Conservation (phyloP, 2,113 vertebrate genomes). For the Rhegmatorhina hoffmannsi region DNA sequence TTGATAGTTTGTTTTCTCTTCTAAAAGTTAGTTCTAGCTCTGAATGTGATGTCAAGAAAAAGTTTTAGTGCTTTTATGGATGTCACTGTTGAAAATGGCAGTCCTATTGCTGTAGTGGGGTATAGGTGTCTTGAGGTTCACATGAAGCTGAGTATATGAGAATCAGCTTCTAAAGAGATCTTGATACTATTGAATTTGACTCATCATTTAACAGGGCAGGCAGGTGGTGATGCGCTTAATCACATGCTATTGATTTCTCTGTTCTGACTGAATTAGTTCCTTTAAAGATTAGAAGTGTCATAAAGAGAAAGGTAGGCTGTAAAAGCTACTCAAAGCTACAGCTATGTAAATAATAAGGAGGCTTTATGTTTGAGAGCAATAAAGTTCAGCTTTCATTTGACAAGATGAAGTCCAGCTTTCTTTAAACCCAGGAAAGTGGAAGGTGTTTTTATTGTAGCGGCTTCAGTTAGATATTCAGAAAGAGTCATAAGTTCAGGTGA, state of each 20-base stretch:
- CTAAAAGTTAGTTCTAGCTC: neutral
- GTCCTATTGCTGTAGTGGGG: neutral
- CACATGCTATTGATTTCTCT: conserved; percentile 5
- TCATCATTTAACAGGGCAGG: neutral
- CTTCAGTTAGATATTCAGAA: neutral
- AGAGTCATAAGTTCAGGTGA: neutral
- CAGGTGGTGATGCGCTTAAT: neutral
- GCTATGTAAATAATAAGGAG: neutral
- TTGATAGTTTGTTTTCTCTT: neutral
- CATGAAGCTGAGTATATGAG: neutral
- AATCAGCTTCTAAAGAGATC: neutral
- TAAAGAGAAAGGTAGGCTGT: neutral
- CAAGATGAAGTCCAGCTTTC: neutral
- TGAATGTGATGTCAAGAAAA: neutral
- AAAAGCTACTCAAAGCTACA: neutral
- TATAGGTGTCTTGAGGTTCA: neutral
- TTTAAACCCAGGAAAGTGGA: neutral
- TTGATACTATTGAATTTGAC: neutral
- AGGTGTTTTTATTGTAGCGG: neutral
- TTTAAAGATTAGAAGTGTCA: neutral
- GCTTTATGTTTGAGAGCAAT: neutral
- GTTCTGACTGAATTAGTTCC: conserved; percentile 7
- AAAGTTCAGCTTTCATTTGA: neutral
- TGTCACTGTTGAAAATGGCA: neutral
- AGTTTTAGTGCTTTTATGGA: neutral